These are phyloP conservation scores for Siniperca scherzeri DNA, from an alignment of 2,797 vertebrate genomes.

Conservation along the genomic window DNA sequence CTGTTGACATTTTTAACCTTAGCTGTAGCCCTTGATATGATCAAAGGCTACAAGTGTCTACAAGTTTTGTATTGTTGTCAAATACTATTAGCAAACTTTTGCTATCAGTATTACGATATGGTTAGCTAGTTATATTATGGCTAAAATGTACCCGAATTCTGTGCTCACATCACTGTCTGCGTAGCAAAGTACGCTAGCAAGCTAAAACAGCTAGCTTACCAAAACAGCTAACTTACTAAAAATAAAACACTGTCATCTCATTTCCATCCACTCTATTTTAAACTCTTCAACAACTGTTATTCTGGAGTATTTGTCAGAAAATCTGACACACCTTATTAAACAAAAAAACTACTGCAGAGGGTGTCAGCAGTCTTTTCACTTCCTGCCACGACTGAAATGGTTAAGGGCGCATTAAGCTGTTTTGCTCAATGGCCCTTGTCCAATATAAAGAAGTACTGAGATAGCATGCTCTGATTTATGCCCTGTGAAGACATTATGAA, in stretches of 20 bases:
- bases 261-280: neutral
- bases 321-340: conserved; percentile 55
- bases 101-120: neutral
- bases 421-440: conserved; percentile 88
- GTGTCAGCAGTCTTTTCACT: conserved; percentile 74
- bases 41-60: neutral
- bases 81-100: neutral
- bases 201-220: neutral
- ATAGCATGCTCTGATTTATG: conserved; percentile 86
- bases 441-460: conserved; percentile 84
- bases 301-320: conserved; percentile 27
- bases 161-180: neutral
- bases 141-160: neutral
- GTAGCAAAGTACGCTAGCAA: neutral
- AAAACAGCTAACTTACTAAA: neutral
- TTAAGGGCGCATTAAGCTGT: conserved; percentile 84
- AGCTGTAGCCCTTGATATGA: neutral
- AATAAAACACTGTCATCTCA: neutral
- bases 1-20: neutral
- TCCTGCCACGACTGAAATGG: conserved; percentile 79
- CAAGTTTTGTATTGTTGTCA: neutral
- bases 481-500: conserved; percentile 82
- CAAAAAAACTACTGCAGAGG: conserved; percentile 57
- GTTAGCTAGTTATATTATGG: neutral
- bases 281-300: conserved; percentile 2